phyloP scores from a whole-genome alignment of 1,140 invertebrate genomes.

The Rhyacophila brunnea region DNA sequence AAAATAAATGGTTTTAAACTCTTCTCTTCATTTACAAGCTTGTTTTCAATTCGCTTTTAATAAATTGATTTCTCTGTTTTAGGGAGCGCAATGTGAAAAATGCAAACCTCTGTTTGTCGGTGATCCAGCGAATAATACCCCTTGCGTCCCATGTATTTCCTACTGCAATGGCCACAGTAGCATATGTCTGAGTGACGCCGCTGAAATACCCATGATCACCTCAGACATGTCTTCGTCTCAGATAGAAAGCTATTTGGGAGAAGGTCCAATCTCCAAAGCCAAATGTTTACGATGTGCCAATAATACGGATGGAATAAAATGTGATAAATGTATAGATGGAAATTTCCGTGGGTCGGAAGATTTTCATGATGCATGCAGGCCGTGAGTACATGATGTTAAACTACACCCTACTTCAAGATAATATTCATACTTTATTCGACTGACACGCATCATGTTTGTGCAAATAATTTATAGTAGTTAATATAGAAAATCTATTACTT shows the following conservation, averaged over 20 bases:
- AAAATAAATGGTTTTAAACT: too few species aligned
- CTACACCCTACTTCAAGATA: too few species aligned
- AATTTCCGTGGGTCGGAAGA: slow-evolving; percentile 83
- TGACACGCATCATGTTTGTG: too few species aligned
- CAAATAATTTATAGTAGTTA: too few species aligned
- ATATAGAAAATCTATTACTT: too few species aligned
- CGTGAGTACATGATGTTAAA: too few species aligned
- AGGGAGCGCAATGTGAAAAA: slow-evolving; percentile 80
- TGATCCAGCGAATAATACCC: slow-evolving; percentile 80
- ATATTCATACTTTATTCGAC: too few species aligned
- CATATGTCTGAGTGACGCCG: slow-evolving; percentile 65
- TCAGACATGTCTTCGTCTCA: slow-evolving; percentile 58
- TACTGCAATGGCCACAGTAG: slow-evolving; percentile 89
- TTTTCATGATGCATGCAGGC: slow-evolving; percentile 70
- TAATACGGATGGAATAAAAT: slow-evolving; percentile 79
- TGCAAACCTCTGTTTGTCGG: slow-evolving; percentile 89
- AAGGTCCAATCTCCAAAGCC: slow-evolving; percentile 68
- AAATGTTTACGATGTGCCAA: slow-evolving; percentile 84
- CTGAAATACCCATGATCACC: slow-evolving; percentile 45
- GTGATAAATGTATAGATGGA: slow-evolving; percentile 81
- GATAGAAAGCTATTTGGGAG: slow-evolving; percentile 58
- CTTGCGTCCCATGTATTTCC: slow-evolving; percentile 82
- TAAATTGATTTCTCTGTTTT: slow-evolving; percentile 35
- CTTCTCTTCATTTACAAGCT: too few species aligned
- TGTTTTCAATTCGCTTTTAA: too few species aligned